Percentiles rank a stretch among this genome's conserved stretches.
These are phyloP conservation scores for Zaprionus taronus DNA, from an alignment of 1,140 invertebrate genomes.

Conservation along the genomic window DNA sequence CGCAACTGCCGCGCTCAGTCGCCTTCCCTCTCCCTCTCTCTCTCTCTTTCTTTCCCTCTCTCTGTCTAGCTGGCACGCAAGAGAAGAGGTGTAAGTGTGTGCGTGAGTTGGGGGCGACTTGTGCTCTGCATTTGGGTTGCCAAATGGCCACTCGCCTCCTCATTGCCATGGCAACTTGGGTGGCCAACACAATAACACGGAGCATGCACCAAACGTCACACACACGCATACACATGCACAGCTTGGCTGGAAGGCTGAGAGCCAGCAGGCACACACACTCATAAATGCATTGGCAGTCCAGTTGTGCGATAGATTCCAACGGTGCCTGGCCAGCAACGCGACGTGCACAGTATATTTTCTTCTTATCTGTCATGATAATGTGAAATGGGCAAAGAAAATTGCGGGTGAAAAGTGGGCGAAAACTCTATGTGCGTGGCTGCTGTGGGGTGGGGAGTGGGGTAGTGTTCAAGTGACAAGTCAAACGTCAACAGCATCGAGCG, in stretches of 20 bases:
- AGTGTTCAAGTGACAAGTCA: slow-evolving; percentile 12
- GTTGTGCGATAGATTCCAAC: slow-evolving; percentile 72
- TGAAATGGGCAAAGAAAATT: slow-evolving; percentile 37
- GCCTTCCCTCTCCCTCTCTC: neutral
- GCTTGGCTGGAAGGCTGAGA: slow-evolving; percentile 8
- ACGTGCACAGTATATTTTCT: slow-evolving; percentile 5
- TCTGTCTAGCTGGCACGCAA: slow-evolving; percentile 53
- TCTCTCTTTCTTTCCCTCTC: neutral
- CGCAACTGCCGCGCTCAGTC: slow-evolving; percentile 44
- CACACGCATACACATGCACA: slow-evolving; percentile 20
- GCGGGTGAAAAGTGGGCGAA: slow-evolving; percentile 10
- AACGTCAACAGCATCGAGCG: neutral
- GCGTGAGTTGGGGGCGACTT: slow-evolving; percentile 15
- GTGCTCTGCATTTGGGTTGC: slow-evolving; percentile 14
- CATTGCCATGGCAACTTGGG: slow-evolving; percentile 60
- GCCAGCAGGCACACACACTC: slow-evolving; percentile 13
- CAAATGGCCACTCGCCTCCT: slow-evolving; percentile 49
- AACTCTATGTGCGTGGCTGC: neutral
- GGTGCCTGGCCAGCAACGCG: slow-evolving; percentile 50
- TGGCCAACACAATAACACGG: slow-evolving; percentile 79
- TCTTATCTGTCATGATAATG: slow-evolving; percentile 26
- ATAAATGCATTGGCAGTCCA: slow-evolving; percentile 48
- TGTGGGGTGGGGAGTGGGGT: neutral
- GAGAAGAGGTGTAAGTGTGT: neutral
- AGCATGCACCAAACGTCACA: slow-evolving; percentile 74